Evolutionary conservation across 2,113 vertebrate genomes (phyloP).

Genomic region (Guaruba guarouba): DNA sequence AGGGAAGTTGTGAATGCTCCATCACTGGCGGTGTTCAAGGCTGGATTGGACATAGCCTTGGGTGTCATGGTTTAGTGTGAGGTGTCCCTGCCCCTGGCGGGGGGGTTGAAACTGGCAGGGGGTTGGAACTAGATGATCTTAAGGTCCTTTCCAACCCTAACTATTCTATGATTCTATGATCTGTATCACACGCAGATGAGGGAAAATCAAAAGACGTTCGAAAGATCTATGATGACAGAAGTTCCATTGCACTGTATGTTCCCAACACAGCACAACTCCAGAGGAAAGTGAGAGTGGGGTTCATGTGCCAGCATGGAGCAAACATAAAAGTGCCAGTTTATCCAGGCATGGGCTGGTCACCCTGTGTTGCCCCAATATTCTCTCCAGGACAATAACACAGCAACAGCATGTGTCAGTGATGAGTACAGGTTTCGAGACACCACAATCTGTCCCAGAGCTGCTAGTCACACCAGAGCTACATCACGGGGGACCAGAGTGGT

Average conservation of each 20-base stretch:
- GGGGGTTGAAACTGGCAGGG: no score
- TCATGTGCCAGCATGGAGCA: neutral
- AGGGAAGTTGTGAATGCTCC: no score
- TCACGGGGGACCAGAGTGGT: neutral
- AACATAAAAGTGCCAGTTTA: neutral
- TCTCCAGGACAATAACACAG: neutral
- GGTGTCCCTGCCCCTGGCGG: no score
- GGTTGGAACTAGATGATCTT: no score
- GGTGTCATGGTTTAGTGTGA: no score
- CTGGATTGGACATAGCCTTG: no score
- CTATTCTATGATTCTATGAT: no score
- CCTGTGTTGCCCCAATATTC: neutral
- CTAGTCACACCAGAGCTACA: neutral
- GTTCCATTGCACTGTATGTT: neutral
- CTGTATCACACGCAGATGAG: neutral
- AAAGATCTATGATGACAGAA: neutral
- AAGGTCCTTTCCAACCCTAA: no score
- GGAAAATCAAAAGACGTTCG: neutral
- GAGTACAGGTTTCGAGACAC: neutral
- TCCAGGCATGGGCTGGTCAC: neutral
- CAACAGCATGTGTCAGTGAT: neutral
- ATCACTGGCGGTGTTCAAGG: no score
- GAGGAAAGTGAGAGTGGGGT: neutral
- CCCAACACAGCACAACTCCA: neutral
- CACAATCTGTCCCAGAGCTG: neutral